Base-by-base conservation (phyloP, 2,888 invertebrate genomes). In the Agriopis marginaria region DNA sequence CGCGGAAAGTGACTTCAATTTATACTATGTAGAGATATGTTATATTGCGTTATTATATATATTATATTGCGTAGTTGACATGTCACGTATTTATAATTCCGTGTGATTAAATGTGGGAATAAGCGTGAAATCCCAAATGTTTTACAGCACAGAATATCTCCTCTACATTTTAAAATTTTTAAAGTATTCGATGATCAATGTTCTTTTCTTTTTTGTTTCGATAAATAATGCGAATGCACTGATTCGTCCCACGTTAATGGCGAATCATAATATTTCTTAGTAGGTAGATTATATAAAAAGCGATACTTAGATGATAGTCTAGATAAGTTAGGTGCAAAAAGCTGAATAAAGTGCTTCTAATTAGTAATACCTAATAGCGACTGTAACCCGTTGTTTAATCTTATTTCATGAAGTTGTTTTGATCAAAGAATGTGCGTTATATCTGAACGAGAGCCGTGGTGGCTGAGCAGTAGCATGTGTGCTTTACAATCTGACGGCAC, bases 161-260 rank as follows among this genome's bases (percentile, higher is more conserved):
- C 39, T 66, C 59, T 54, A 66, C 12, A 5, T 7, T 8, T 8
- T 17, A 12, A n/a, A n/a, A n/a, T n/a, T n/a, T n/a, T n/a, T n/a
- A n/a, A n/a, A 23, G 23, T 47, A n/a, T 7, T 61, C 49, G 45
- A 45, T 40, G 39, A 39, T 47, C 71, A 72, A 75, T 75, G 79
- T 78, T 79, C 71, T 77, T 81, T 79, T 82, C 74, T 83, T 86
- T 86, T 87, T 87, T 88, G 79, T 82, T 81, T 78, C 77, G 79
- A 81, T 84, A 80, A 74, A 77, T 84, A 86, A 87, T 86, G 84
- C 82, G 79, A 85, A 85, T 83, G 81, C 77, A 78, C 80, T 78
- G 77, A 81, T 81, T 81, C 86, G 82, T 84, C 85, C 84, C 84
- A 85, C 83, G 79, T 80, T 78, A 71, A 79, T 78, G 73, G 68